These are phyloP conservation scores for Aegotheles bennettii DNA, from an alignment of 2,113 vertebrate genomes.

Conservation along the genomic window DNA sequence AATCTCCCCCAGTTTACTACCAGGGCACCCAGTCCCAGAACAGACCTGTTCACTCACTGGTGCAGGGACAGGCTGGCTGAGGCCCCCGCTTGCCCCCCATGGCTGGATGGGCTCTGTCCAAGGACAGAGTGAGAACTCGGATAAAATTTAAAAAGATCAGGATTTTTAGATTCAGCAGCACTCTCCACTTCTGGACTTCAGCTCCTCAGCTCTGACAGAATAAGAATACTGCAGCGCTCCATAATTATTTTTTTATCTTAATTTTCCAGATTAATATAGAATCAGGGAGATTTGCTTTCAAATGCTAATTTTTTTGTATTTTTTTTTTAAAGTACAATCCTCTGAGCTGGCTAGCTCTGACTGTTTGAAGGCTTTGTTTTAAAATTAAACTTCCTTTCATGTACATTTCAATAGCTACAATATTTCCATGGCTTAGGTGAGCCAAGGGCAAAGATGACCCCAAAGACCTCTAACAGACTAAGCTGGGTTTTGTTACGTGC, in stretches of 20 bases:
- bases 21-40: neutral
- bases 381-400: neutral
- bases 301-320: neutral
- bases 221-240: neutral
- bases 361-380: constrained; percentile 7
- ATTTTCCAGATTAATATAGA: neutral
- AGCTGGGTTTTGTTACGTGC: neutral
- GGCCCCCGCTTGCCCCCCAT: fast-evolving
- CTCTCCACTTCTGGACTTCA: neutral
- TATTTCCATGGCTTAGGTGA: neutral
- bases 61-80: fast-evolving
- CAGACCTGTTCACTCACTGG: fast-evolving
- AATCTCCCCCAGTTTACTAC: fast-evolving
- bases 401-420: neutral
- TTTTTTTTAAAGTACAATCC: neutral
- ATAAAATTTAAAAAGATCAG: neutral
- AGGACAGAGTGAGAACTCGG: fast-evolving
- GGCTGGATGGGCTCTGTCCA: neutral
- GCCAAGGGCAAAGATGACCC: neutral
- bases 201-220: neutral
- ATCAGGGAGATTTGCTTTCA: constrained; percentile 3
- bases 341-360: neutral
- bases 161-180: neutral
- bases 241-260: neutral
- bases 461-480: neutral